Evolutionary conservation across 2,888 invertebrate species (phyloP), one percentile per base, ranked within the genome.

Genomic region (Cantharis rufa): DNA sequence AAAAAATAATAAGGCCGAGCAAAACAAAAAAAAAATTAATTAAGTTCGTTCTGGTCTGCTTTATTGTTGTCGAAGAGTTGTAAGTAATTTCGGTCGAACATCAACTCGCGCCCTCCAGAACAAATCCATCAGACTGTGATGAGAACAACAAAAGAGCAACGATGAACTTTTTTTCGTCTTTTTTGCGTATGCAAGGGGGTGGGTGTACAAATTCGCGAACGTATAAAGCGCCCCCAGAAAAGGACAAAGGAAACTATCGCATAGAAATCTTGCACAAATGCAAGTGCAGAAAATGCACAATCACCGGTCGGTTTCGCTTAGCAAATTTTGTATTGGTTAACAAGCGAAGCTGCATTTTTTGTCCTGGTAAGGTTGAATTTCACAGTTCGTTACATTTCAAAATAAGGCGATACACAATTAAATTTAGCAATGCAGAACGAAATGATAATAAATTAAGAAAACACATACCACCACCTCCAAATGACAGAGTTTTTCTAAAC

Each of bases 271-370:
- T 48, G 5, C n/a, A 48, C 48, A 48, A 48, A 74, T 80, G 79
- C 82, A 81, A 82, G 80, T 82, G 80, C 81, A 80, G 77, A 83
- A 83, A 82, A 82, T 81, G 83, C 82, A 82, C 80, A 82, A 82
- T 83, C 82, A 83, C 81, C 81, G 79, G 82, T 80, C 79, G 76
- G 77, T 74, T 66, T 66, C 64, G 18, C 48, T 48, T n/a, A 48
- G 48, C 64, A 21, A 66, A 66, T 66, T 66, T 66, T 13, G 24
- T 21, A 21, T 66, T 16, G 21, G 64, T 66, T 66, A 66, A 77
- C 77, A 74, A 71, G 74, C 62, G 68, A 18, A 71, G 77, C 79
- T 80, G 79, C 79, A 66, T 66, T 66, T 66, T 66, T 63, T 66
- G 18, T 21, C 18, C 27, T 48, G 68, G 72, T 70, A 68, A 48